phyloP scores from a whole-genome alignment of 2,113 vertebrate species.

The Cariama cristata region DNA sequence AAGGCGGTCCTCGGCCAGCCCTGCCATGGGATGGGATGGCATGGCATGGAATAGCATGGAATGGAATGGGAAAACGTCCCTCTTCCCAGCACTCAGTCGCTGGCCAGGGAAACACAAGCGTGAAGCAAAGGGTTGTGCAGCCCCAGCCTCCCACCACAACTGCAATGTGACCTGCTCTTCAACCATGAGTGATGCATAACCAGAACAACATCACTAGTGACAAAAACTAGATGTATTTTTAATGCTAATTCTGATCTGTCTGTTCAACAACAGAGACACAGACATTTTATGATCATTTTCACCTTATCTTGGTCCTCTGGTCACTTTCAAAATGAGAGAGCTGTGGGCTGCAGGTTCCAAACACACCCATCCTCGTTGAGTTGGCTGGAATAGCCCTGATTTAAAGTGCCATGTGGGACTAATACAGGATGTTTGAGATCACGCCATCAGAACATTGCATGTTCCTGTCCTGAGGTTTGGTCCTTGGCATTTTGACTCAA shows the following conservation, averaged over 20 bases:
- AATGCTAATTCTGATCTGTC: background rate
- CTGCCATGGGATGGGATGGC: background rate
- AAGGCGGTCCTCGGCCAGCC: too few species aligned
- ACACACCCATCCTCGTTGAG: background rate
- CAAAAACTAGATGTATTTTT: background rate
- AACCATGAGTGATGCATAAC: fast-evolving
- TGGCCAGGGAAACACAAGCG: fast-evolving
- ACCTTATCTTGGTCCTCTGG: background rate
- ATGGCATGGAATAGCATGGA: fast-evolving
- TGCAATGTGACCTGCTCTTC: fast-evolving
- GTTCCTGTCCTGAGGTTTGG: background rate
- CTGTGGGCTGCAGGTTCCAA: background rate
- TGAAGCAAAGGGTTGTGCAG: fast-evolving
- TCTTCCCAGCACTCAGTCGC: fast-evolving
- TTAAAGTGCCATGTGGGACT: background rate
- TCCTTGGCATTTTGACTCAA: background rate
- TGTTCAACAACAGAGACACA: background rate
- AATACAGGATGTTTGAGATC: fast-evolving
- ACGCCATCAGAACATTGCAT: background rate
- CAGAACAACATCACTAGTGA: fast-evolving
- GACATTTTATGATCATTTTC: fast-evolving
- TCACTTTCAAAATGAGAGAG: background rate
- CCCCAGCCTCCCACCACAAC: fast-evolving
- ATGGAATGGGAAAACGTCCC: fast-evolving
- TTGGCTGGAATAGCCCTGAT: background rate